Base-by-base conservation (phyloP, 2,888 invertebrate species). In the Gortyna flavago region DNA sequence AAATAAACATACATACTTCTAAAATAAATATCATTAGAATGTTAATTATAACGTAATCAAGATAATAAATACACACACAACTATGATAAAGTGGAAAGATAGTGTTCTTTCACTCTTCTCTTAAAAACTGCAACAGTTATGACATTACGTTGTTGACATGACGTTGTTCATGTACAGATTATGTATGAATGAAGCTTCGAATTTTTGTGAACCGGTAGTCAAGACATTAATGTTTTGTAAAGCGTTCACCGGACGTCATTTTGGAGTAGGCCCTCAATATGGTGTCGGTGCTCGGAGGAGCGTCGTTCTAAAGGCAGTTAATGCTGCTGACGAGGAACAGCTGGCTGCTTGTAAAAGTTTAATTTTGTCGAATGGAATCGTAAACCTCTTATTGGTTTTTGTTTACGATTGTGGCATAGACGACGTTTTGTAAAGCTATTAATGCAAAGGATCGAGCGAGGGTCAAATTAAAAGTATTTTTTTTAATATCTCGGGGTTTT, bases 331-430 rank as follows among this genome's bases (percentile, higher is more conserved):
- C 92, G 91, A 90, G 91, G 87, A 93, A 92, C 95, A 93, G 93
- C 93, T 93, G 93, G 90, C 90, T 90, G 93, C 94, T 93, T 94
- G 93, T 94, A 94, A 95, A 95, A 95, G 93, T 95, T 95, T 96
- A 95, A 96, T 96, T 95, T 93, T 92, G 93, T 93, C 93, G 93
- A 95, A 95, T 94, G 92, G 91, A 94, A 95, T 95, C 95, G 95
- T 95, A 95, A 96, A 95, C 89, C 89, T 91, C 92, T 93, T 94
- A 95, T 95, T 94, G 94, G 95, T 92, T 94, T 51, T 93, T 94
- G 94, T 95, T 96, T 95, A 95, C 93, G 95, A 94, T 93, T 93
- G 91, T 83, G 91, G 92, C 90, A 89, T 89, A 90, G 91, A 92
- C 90, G 92, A 89, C 90, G 91, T 89, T 93, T 93, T 92, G 91